These are phyloP conservation scores for Apodemia duryi DNA, from an alignment of 2,888 invertebrate genomes.

Conservation along the genomic window DNA sequence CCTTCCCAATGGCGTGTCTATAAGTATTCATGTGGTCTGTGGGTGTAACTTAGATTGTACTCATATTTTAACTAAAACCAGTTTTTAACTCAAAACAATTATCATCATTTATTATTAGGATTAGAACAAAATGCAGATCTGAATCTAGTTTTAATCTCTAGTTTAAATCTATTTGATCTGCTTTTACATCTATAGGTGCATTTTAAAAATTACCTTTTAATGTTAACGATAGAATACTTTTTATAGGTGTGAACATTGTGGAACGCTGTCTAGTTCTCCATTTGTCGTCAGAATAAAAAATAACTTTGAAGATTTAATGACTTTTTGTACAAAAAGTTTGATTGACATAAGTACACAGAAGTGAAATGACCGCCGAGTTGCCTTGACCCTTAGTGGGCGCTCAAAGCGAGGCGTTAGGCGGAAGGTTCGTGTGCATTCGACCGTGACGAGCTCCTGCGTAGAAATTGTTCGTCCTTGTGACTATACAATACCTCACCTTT, in stretches of 20 bases:
- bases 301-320: constrained; percentile 17
- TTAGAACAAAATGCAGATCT: no score
- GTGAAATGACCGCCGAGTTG: constrained; percentile 36
- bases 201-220: neutral
- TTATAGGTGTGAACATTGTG: neutral
- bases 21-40: no score
- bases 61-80: no score
- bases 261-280: constrained; percentile 3
- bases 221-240: neutral
- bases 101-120: no score
- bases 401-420: constrained; percentile 52
- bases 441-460: constrained; percentile 65
- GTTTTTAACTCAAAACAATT: no score
- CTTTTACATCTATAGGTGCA: neutral
- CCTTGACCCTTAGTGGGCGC: constrained; percentile 32
- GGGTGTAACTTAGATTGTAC: no score
- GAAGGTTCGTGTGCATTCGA: constrained; percentile 62
- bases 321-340: constrained; percentile 21
- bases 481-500: constrained; percentile 46
- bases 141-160: no score
- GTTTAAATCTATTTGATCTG: neutral
- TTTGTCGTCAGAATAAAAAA: constrained; percentile 9
- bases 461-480: constrained; percentile 73
- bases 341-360: constrained; percentile 32
- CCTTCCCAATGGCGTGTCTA: no score